phyloP scores from a whole-genome alignment of 1,140 invertebrate genomes.

The Chelonus insularis region DNA sequence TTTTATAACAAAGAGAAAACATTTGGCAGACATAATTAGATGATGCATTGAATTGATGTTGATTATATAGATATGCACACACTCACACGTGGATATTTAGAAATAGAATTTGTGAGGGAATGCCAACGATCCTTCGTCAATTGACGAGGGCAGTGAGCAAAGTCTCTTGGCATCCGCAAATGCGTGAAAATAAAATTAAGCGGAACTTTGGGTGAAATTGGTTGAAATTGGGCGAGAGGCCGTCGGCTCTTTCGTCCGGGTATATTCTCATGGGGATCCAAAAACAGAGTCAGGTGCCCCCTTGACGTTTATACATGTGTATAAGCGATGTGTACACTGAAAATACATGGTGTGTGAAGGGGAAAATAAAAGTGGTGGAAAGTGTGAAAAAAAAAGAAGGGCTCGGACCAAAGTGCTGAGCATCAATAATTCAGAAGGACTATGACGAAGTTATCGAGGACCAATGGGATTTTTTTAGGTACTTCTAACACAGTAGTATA shows the following conservation, averaged over 20 bases:
- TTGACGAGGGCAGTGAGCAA: conserved; percentile 1
- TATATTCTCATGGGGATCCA: conserved; percentile 42
- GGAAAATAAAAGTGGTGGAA: conserved; percentile 1
- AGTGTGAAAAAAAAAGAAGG: conserved; percentile 22
- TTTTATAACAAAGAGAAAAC: no score
- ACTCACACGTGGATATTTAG: no score
- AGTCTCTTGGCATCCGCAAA: conserved; percentile 40
- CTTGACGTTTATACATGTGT: conserved; percentile 5
- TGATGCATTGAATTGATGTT: conserved; percentile 29
- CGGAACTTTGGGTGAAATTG: conserved; percentile 65
- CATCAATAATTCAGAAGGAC: conserved; percentile 56
- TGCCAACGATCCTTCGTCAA: conserved; percentile 20
- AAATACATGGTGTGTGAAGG: conserved; percentile 18
- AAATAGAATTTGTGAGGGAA: conserved; percentile 37
- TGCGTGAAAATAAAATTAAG: conserved; percentile 66
- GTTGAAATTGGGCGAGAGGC: conserved; percentile 63
- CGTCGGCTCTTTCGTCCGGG: conserved; percentile 40
- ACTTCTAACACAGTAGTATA: not conserved
- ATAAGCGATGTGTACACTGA: conserved; percentile 12
- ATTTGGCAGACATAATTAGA: no score
- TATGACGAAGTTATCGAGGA: conserved; percentile 47
- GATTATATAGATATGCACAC: conserved; percentile 54
- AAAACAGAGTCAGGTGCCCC: conserved; percentile 26
- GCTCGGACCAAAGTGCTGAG: conserved; percentile 40
- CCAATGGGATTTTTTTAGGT: conserved; percentile 16